Base-by-base conservation (phyloP, 2,797 vertebrate species). In the Chloroceryle inda region DNA sequence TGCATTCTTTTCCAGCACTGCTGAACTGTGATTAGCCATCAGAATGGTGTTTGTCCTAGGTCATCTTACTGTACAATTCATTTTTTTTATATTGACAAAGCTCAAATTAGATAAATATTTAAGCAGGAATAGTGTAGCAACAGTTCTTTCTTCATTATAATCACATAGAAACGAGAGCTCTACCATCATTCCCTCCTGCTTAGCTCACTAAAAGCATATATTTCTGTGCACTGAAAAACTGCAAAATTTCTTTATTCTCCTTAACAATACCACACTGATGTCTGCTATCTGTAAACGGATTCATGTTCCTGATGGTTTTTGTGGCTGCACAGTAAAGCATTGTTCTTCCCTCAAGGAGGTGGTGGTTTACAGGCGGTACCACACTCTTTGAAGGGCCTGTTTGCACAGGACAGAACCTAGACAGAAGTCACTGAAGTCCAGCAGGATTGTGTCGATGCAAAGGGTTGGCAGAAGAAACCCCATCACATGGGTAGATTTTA, bases 31-130 rank as follows among this genome's bases (percentile, higher is more conserved):
- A 23, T 74, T 85, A 92, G 49, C 73, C 42, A 66, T 62, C 61
- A 75, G 53, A 95, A 92, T 33, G 26, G 35, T 64, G 24, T 9
- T 77, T 58, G 19, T 80, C 78, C 50, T 69, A 52, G 55, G 82
- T 81, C 35, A 74, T 50, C 38, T 74, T 78, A 89, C 20, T 73
- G 73, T 69, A 86, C n/a, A 38, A 2, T 79, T 94, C 55, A 35
- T 15, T 3, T 81, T 76, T 89, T 89, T 69, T 59, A n/a, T 58
- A 75, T 40, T 59, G 73, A 83, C 38, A 83, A 84, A 59, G 24
- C 62, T 83, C 55, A 78, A 55, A 85, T 64, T 37, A 83, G 62
- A 72, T 59, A 91, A 87, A 91, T 84, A 88, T 80, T 95, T 94
- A 50, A 94, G 53, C 10, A 63, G 22, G 27, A 80, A 75, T 72